A percentile compares a stretch with the other conserved stretches of the same genome.
These are phyloP conservation scores for Caenorhabditis sp. DNA, from an alignment of 2,888 invertebrate species.

Conservation along the genomic window DNA sequence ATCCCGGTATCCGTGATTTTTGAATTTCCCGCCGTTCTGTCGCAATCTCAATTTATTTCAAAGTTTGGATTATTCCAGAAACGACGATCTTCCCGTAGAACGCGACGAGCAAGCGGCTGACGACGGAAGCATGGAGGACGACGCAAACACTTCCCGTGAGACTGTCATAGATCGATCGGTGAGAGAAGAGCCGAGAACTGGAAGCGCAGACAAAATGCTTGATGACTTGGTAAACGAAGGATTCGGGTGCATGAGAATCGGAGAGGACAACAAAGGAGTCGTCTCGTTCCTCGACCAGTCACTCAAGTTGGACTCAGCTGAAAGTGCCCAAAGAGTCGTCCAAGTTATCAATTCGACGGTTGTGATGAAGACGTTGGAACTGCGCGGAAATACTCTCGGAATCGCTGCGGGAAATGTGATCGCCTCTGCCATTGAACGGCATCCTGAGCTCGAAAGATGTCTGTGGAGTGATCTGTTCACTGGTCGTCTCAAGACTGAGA, in stretches of 20 bases:
- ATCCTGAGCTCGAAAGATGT: constrained; percentile 81
- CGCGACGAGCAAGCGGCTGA: constrained; percentile 32
- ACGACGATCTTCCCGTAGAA: constrained; percentile 23
- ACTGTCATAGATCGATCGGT: constrained; percentile 29
- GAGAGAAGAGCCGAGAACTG: too few species aligned
- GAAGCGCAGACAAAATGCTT: constrained; percentile 24
- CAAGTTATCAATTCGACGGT: constrained; percentile 39
- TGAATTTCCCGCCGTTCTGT: too few species aligned
- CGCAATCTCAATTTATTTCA: too few species aligned
- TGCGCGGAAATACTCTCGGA: constrained; percentile 74
- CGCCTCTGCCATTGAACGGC: constrained; percentile 55
- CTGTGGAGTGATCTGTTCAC: constrained; percentile 98
- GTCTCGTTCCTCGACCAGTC: constrained; percentile 55
- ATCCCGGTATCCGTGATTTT: too few species aligned
- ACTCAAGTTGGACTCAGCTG: constrained; percentile 54
- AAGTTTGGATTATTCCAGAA: too few species aligned
- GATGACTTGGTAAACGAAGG: constrained; percentile 24
- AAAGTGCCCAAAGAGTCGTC: constrained; percentile 59
- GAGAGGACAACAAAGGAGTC: neutral
- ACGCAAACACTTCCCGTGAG: constrained; percentile 39
- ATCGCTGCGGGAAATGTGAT: constrained; percentile 67
- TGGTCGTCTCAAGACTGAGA: constrained; percentile 93
- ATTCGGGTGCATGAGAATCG: constrained; percentile 49
- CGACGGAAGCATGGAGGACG: constrained; percentile 38
- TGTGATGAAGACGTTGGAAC: constrained; percentile 57